Evolutionary conservation across 2,797 vertebrate species (phyloP).

Genomic region (Champsocephalus gunnari): DNA sequence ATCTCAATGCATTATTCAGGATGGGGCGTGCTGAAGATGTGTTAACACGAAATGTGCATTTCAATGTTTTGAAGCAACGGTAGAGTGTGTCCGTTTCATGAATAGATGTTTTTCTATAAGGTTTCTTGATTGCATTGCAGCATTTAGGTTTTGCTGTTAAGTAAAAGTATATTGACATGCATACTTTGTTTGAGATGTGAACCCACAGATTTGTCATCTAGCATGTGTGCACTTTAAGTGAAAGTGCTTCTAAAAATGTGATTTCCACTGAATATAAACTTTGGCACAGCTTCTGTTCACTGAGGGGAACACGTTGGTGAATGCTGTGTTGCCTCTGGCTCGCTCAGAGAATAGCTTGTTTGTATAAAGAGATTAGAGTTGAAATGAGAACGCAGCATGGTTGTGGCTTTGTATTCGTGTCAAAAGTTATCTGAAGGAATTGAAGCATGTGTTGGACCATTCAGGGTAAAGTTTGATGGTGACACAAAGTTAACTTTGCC

Average conservation of each 20-base stretch:
- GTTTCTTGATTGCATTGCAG: neutral
- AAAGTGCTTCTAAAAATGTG: conserved; percentile 6
- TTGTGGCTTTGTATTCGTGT: conserved; percentile 20
- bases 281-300: conserved; percentile 22
- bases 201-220: neutral
- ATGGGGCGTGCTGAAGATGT: conserved; percentile 29
- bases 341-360: conserved; percentile 19
- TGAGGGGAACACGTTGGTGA: conserved; percentile 10
- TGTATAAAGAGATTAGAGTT: conserved; percentile 27
- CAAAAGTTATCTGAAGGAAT: conserved; percentile 18
- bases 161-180: neutral
- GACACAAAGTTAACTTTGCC: conserved; percentile 1
- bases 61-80: conserved; percentile 9
- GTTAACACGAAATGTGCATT: conserved; percentile 30
- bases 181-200: neutral
- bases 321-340: conserved; percentile 24
- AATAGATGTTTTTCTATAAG: neutral
- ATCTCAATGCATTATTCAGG: conserved; percentile 64
- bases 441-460: neutral
- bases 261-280: conserved; percentile 25
- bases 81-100: neutral
- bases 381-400: conserved; percentile 28
- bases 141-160: neutral
- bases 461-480: conserved; percentile 3
- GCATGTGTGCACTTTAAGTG: conserved; percentile 10